Percentiles rank a stretch among this genome's conserved stretches.
phyloP scores from a whole-genome alignment of 2,797 vertebrate genomes.

The Pitangus sulphuratus region DNA sequence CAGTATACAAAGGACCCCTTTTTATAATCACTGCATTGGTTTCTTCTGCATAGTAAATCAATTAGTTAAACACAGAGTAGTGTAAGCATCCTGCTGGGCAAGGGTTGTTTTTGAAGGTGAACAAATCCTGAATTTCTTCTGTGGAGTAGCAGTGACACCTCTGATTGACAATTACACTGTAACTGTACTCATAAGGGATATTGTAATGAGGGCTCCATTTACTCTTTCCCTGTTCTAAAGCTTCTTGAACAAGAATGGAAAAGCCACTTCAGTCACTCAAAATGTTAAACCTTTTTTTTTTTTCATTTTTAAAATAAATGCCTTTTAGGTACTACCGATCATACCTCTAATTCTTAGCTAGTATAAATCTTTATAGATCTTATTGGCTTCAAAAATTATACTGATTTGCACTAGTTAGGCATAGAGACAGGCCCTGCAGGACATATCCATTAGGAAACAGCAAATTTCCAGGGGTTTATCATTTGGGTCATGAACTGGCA shows the following conservation, averaged over 20 bases:
- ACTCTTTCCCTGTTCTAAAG: neutral
- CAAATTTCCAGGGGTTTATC: neutral
- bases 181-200: neutral
- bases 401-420: neutral
- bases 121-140: neutral
- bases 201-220: neutral
- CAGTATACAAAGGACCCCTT: neutral
- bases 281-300: neutral
- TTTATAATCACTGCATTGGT: neutral
- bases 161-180: neutral
- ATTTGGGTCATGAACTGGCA: neutral
- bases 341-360: neutral
- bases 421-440: neutral
- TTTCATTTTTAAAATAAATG: neutral
- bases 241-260: neutral
- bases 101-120: neutral
- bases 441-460: neutral
- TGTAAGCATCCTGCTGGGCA: neutral
- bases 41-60: neutral
- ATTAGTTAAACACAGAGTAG: neutral
- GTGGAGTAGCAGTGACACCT: conserved; percentile 8
- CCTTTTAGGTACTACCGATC: neutral
- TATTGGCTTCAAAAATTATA: neutral
- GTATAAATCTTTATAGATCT: neutral
- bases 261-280: neutral